Evolutionary conservation across 2,797 vertebrate species (phyloP).

Genomic region (Tapera naevia): DNA sequence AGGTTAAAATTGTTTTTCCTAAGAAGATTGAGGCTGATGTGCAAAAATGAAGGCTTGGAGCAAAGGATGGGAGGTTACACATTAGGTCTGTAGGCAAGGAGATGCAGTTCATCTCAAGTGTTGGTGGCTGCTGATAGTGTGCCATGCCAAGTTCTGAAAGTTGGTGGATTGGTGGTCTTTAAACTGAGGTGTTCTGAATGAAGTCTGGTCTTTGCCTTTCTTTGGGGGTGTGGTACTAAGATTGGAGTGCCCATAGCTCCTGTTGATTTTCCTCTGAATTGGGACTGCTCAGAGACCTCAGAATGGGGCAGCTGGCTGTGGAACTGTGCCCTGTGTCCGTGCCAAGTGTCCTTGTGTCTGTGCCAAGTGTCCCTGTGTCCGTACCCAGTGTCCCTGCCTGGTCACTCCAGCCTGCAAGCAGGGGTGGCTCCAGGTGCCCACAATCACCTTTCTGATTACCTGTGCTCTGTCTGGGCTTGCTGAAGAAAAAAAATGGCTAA

Average conservation of each 20-base stretch:
- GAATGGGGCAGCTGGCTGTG: not conserved
- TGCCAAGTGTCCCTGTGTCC: not conserved
- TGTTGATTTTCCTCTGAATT: not conserved
- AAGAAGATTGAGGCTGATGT: conserved; percentile 39
- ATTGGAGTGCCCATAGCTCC: not conserved
- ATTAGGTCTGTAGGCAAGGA: not conserved
- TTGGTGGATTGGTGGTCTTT: conserved; percentile 22
- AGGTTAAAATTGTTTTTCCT: conserved; percentile 64
- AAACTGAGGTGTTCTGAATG: not conserved
- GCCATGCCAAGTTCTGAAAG: not conserved
- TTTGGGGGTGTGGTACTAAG: not conserved
- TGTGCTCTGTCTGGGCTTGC: conserved; percentile 48
- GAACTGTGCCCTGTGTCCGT: not conserved
- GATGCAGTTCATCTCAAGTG: not conserved
- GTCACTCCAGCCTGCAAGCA: not conserved
- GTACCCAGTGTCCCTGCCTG: not conserved
- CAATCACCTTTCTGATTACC: conserved; percentile 22
- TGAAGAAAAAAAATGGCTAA: conserved; percentile 1
- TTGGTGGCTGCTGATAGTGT: conserved; percentile 48
- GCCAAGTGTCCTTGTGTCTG: not conserved
- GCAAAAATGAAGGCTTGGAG: conserved; percentile 10
- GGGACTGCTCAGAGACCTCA: not conserved
- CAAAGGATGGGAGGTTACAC: not conserved
- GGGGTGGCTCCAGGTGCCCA: not conserved
- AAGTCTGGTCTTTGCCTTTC: conserved; percentile 5